Conservation (phyloP, 1,140 invertebrate species). For the Ylistrum balloti region DNA sequence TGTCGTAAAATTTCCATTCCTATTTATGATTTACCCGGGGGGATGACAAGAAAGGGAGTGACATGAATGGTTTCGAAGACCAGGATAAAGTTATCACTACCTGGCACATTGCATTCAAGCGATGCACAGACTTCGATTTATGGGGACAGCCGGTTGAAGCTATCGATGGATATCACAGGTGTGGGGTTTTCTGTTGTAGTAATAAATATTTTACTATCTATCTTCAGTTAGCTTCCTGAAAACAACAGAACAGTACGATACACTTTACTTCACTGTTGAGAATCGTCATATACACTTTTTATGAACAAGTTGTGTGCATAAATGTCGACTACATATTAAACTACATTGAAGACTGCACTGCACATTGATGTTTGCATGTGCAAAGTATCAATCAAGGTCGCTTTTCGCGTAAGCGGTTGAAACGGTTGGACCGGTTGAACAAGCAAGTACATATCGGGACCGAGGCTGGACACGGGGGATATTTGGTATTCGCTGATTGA, state of each 20-base stretch:
- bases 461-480: too few species aligned
- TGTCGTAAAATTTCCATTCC: neutral
- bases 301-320: too few species aligned
- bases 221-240: neutral
- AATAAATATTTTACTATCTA: neutral
- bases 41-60: slow-evolving; percentile 30
- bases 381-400: too few species aligned
- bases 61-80: slow-evolving; percentile 56
- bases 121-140: slow-evolving; percentile 77
- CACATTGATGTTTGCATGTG: too few species aligned
- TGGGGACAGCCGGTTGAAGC: slow-evolving; percentile 81
- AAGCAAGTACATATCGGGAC: too few species aligned
- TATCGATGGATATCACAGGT: slow-evolving; percentile 77
- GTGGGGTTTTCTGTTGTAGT: neutral
- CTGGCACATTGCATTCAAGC: slow-evolving; percentile 74
- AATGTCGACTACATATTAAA: too few species aligned
- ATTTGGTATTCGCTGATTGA: too few species aligned
- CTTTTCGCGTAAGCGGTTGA: too few species aligned
- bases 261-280: too few species aligned
- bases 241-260: neutral
- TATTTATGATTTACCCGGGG: neutral
- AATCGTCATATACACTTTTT: too few species aligned
- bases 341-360: too few species aligned
- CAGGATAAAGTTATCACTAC: slow-evolving; percentile 67
- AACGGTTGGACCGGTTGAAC: too few species aligned